Base-by-base conservation (phyloP, 2,797 vertebrate species). In the Sylvilagus floridanus region DNA sequence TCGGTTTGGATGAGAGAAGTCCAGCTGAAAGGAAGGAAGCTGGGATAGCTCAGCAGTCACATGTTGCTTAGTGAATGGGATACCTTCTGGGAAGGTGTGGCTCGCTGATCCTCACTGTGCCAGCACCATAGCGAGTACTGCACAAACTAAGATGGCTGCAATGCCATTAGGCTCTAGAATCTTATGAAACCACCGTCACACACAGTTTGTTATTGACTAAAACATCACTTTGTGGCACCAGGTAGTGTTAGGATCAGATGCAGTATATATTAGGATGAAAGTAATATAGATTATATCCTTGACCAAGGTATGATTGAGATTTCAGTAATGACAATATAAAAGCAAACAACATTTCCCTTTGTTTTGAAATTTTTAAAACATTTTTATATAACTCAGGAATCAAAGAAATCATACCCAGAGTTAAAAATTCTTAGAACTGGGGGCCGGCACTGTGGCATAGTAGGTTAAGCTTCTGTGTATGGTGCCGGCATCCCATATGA, bases 351-450 rank as follows among this genome's bases (percentile, higher is more conserved):
- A 89, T 86, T 93, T 88, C 2, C 28, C 19, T 82, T 60, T 95
- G 52, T 90, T 90, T 81, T 17, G 76, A 69, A 94, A 88, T 91
- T 76, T 57, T 95, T 42, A 19, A 81, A 94, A 84, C 14, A 79
- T 73, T 83, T 93, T 9, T 42, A 68, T 85, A 76, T 93, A 84
- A 84, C 4, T 91, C 65, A 71, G 54, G 66, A 26, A 17, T 77
- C 35, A 89, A 83, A 93, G 66, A 86, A 88, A 85, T 87, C 54
- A 54, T 73, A 54, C 54, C 84, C 22, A 10, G 84, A 75, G 91
- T 93, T 50, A 76, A 94, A 83, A 96, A 78, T 85, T 91, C 12
- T 79, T 83, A 84, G n/a, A 92, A 60, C 4, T 47, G 42, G 42
- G 42, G 8, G 7, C 8, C 7, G 42, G 42, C 8, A 47, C 42